Conservation (phyloP, 2,888 invertebrate species). For the Apantesis nais region DNA sequence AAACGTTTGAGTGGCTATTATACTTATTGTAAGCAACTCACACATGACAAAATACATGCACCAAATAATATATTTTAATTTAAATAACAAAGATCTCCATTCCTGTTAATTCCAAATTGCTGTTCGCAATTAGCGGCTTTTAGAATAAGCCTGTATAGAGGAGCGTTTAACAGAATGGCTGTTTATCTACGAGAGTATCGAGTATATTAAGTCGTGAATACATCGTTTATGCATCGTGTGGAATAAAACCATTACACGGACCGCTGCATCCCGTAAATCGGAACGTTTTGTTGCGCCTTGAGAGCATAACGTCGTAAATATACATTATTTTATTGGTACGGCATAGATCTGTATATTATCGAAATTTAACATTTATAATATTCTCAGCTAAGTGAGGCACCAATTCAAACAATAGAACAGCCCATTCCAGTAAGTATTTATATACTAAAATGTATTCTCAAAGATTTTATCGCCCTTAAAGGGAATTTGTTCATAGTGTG, state of each 20-base stretch:
- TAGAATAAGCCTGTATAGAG: conserved; percentile 37
- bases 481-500: background rate
- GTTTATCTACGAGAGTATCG: background rate
- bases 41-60: background rate
- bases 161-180: conserved; percentile 39
- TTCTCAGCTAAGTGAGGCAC: too few species aligned
- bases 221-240: conserved; percentile 20
- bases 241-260: conserved; percentile 45
- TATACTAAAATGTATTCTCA: too few species aligned
- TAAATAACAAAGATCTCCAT: conserved; percentile 40
- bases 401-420: too few species aligned
- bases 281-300: conserved; percentile 26
- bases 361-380: too few species aligned
- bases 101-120: conserved; percentile 45
- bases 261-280: conserved; percentile 27
- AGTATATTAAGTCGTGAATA: conserved; percentile 5
- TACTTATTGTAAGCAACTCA: background rate
- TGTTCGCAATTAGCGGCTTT: conserved; percentile 48
- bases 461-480: too few species aligned
- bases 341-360: background rate
- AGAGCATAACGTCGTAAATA: conserved; percentile 1
- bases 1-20: background rate
- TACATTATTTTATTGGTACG: background rate
- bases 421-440: too few species aligned
- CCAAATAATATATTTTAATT: conserved; percentile 33